Conservation (phyloP, 1,140 invertebrate genomes). For the Gonioctena quinquepunctata region DNA sequence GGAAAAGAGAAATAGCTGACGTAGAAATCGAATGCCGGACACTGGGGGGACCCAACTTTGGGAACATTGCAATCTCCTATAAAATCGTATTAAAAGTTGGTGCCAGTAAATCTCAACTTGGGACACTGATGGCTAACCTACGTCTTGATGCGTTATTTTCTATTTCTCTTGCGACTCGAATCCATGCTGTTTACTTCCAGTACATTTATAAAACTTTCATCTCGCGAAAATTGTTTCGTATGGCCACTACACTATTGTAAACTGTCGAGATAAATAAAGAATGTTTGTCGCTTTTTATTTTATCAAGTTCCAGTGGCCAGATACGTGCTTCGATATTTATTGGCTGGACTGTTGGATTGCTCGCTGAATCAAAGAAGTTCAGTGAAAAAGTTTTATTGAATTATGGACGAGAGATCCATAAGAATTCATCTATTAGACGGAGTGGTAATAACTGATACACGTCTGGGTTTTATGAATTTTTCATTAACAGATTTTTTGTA, state of each 20-base stretch:
- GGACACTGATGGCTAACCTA: slow-evolving; percentile 24
- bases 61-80: slow-evolving; percentile 18
- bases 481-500: too few relatives aligned
- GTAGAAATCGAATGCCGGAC: slow-evolving; percentile 14
- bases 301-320: slow-evolving; percentile 7
- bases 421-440: too few relatives aligned
- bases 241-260: slow-evolving; percentile 3
- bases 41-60: slow-evolving; percentile 1
- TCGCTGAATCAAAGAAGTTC: neutral
- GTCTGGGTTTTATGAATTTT: too few relatives aligned
- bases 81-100: slow-evolving; percentile 28
- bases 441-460: too few relatives aligned
- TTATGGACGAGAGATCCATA: neutral
- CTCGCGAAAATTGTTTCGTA: slow-evolving; percentile 14
- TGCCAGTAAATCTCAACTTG: slow-evolving; percentile 25
- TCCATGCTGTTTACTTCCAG: slow-evolving; percentile 4
- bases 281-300: slow-evolving; percentile 12
- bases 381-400: neutral
- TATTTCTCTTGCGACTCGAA: neutral
- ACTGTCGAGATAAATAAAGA: slow-evolving; percentile 24
- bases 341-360: neutral
- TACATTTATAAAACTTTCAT: slow-evolving; percentile 12
- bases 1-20: neutral
- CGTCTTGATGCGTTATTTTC: neutral
- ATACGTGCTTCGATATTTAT: slow-evolving; percentile 15